Base-by-base conservation (phyloP, 2,888 invertebrate genomes). In the Perizoma flavofasciatum region DNA sequence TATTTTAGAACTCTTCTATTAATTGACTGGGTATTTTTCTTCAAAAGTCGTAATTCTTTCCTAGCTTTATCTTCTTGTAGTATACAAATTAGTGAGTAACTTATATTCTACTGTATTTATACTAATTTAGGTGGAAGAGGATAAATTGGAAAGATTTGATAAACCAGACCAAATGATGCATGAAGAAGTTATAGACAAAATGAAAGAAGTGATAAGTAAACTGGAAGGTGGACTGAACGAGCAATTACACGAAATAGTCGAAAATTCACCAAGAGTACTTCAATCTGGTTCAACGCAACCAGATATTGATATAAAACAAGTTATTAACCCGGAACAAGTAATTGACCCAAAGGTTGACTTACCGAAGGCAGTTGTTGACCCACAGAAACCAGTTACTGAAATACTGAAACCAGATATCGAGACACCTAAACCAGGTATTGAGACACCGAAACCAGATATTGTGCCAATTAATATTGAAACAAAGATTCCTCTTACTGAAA, bases 141-240 rank as follows among this genome's bases (percentile, higher is more conserved):
- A 90, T 5, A 80, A 77, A 58, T 75, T 88, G 41, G 85, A 88
- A 61, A 85, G 83, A 51, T 91, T 91, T 56, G 89, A 90, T 46
- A 76, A 79, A 65, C 79, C 79, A 44, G 88, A 89, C 43, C 72
- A 68, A 50, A n/a, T 34, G 4, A 78, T 78, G 53, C 86, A 89
- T 35, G 85, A 83, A 63, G 79, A 84, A 70, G 89, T 86, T 0
- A 83, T 91, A 43, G 86, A 85, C 65, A 83, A 83, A 70, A 90
- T 91, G 41, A 89, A 88, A 72, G 87, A 89, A 72, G 89, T 75
- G 0, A 90, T 90, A 44, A 84, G 75, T 46, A 91, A 90, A 78
- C 69, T 91, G 33, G 90, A 91, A 68, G 86, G 75, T 40, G 85
- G 86, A 46, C 70, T 89, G 34, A 82, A 74, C 55, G 71, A 72